Percentiles rank a stretch among this genome's conserved stretches.
Evolutionary conservation across 2,888 invertebrate species (phyloP).

Genomic region (Galerucella nymphaeae): DNA sequence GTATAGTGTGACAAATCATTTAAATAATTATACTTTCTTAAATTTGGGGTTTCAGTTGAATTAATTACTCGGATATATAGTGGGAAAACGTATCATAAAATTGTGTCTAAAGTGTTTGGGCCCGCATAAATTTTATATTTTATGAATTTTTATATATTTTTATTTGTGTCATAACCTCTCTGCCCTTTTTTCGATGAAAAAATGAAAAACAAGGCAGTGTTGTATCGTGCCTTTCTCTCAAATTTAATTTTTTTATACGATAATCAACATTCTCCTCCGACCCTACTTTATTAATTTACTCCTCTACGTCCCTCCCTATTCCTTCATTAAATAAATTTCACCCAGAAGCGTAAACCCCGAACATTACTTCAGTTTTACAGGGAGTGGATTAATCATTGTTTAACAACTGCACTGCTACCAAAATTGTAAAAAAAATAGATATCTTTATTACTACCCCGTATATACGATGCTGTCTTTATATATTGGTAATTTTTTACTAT

Average conservation of each 20-base stretch:
- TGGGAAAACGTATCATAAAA: slow-evolving; percentile 18
- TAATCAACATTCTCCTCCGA: slow-evolving; percentile 54
- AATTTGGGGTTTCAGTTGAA: neutral
- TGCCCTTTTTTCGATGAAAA: slow-evolving; percentile 51
- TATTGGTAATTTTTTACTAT: too few relatives aligned
- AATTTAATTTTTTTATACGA: slow-evolving; percentile 56
- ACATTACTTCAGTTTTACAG: neutral
- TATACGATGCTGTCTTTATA: too few relatives aligned
- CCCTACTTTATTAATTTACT: neutral
- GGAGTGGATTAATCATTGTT: slow-evolving; percentile 27
- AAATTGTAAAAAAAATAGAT: too few relatives aligned
- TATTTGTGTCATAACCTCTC: slow-evolving; percentile 63
- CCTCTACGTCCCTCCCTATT: slow-evolving; percentile 30
- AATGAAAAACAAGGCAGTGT: slow-evolving; percentile 55
- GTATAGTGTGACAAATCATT: slow-evolving; percentile 26
- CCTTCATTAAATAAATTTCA: neutral
- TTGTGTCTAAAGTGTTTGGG: slow-evolving; percentile 42
- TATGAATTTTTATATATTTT: slow-evolving; percentile 52
- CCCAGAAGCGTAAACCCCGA: neutral
- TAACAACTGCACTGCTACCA: too few relatives aligned
- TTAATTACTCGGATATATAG: neutral
- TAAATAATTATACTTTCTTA: neutral
- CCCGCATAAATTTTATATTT: slow-evolving; percentile 47
- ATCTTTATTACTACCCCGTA: too few relatives aligned
- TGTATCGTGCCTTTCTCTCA: slow-evolving; percentile 64